Evolutionary conservation across 2,888 invertebrate genomes (phyloP), one percentile per base, ranked within the genome.

Genomic region (Apodemia mormo): DNA sequence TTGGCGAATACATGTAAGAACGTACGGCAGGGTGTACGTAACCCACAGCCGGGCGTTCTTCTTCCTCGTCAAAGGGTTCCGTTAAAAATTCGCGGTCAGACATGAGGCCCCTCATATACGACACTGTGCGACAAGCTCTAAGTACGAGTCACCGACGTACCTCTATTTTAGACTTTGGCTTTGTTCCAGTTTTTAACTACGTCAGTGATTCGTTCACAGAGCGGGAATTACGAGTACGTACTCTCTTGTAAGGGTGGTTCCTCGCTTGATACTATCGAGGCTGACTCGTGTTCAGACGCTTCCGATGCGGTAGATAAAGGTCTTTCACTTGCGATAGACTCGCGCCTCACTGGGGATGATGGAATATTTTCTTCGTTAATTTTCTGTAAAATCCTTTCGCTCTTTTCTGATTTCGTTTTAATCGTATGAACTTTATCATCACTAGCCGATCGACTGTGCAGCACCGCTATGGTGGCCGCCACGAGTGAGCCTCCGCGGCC

Each of bases 401-500:
- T 78, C 78, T 82, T 80, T 75, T 85, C 87, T 79, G 84, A 77
- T 83, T 88, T 89, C 81, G 83, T 65, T n/a, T 61, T 61, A 49
- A 61, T 74, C 77, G 83, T 74, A 72, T 82, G 85, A 78, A 82
- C 77, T 81, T 91, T 90, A 74, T 84, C 85, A 76, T 88, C 88
- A 78, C 80, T 84, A 75, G 84, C 83, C 76, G 86, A 81, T 73
- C 91, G 91, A 82, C 88, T 89, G 89, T 90, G 89, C 79, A 90
- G 85, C 78, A 88, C 87, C 77, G 90, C 92, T 82, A 90, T 91
- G 83, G 91, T 90, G 83, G 95, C 94, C 73, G 95, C 95, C 74
- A 95, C 95, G 76, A 95, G 90, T 82, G 94, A 93, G 85, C 94
- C 94, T 85, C 89, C 92, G 84, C 94, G 92, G 87, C 93, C 89